phyloP scores from a whole-genome alignment of 1,140 invertebrate species.

The fruit fly (Drosophila melanogaster) region DNA sequence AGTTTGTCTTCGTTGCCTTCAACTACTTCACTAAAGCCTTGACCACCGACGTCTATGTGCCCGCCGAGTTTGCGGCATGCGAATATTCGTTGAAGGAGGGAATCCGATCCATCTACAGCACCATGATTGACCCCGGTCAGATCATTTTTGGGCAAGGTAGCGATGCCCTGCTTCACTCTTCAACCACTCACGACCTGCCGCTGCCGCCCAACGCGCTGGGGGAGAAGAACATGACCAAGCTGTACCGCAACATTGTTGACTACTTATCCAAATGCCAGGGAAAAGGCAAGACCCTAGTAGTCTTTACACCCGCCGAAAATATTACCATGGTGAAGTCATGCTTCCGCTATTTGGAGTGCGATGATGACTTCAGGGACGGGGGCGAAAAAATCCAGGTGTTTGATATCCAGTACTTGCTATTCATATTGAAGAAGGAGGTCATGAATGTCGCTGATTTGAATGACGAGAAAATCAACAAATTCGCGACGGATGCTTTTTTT shows the following conservation, averaged over 20 bases:
- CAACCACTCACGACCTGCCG: slow-evolving; percentile 61
- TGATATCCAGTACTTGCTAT: slow-evolving; percentile 69
- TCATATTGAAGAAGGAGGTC: slow-evolving; percentile 58
- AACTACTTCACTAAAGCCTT: slow-evolving; percentile 70
- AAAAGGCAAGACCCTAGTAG: slow-evolving; percentile 26
- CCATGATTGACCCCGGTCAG: slow-evolving; percentile 67
- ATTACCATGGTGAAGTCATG: slow-evolving; percentile 64
- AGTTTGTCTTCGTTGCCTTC: slow-evolving; percentile 62
- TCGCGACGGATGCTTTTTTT: slow-evolving; percentile 56
- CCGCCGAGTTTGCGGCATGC: slow-evolving; percentile 70
- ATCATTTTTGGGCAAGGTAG: slow-evolving; percentile 60
- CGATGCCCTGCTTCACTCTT: slow-evolving; percentile 55
- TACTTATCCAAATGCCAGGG: slow-evolving; percentile 34
- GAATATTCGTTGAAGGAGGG: slow-evolving; percentile 66
- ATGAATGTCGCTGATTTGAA: slow-evolving; percentile 36
- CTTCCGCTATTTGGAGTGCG: slow-evolving; percentile 53
- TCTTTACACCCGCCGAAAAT: slow-evolving; percentile 56
- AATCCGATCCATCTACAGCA: slow-evolving; percentile 51
- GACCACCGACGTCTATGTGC: slow-evolving; percentile 52
- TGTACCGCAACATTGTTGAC: slow-evolving; percentile 59
- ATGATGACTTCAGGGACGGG: background rate
- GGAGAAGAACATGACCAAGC: slow-evolving; percentile 54
- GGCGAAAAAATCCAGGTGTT: slow-evolving; percentile 41
- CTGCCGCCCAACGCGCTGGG: slow-evolving; percentile 72
- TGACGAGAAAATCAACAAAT: slow-evolving; percentile 26